phyloP scores from a whole-genome alignment of 1,140 invertebrate genomes.

The Andrena cerasifolii region DNA sequence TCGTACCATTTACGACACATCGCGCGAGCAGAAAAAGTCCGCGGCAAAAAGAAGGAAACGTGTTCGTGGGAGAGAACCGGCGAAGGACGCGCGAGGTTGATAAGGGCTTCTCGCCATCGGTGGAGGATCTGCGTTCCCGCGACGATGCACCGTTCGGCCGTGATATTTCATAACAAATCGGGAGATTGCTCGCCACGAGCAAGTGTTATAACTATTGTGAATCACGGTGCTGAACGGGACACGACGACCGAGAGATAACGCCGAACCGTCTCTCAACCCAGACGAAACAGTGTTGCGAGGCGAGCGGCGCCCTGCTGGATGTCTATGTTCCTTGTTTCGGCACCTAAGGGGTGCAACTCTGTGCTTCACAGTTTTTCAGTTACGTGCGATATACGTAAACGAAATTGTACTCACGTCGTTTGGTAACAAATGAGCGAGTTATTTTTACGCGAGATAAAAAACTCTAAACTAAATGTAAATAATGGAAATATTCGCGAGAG shows the following conservation, averaged over 20 bases:
- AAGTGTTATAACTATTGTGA: conserved; percentile 4
- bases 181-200: not conserved
- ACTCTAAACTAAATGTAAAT: too few relatives aligned
- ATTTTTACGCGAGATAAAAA: too few relatives aligned
- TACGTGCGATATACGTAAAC: too few relatives aligned
- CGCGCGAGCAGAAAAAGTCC: not conserved
- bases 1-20: not conserved
- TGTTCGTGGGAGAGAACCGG: too few relatives aligned
- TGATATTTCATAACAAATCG: conserved; percentile 13
- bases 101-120: not conserved
- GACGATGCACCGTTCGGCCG: not conserved
- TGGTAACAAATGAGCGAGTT: too few relatives aligned
- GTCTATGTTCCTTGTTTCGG: too few relatives aligned
- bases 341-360: too few relatives aligned
- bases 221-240: not conserved
- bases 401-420: too few relatives aligned
- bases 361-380: too few relatives aligned
- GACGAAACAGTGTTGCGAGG: not conserved
- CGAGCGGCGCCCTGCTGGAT: not conserved
- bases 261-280: not conserved
- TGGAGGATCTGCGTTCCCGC: not conserved
- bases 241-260: conserved; percentile 5
- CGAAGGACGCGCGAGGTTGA: not conserved
- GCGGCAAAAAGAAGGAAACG: not conserved
- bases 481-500: too few relatives aligned